A percentile compares a stretch with the other conserved stretches of the same genome.
These are phyloP conservation scores for Pyxicephalus adspersus DNA, from an alignment of 2,113 vertebrate genomes.

Conservation along the genomic window DNA sequence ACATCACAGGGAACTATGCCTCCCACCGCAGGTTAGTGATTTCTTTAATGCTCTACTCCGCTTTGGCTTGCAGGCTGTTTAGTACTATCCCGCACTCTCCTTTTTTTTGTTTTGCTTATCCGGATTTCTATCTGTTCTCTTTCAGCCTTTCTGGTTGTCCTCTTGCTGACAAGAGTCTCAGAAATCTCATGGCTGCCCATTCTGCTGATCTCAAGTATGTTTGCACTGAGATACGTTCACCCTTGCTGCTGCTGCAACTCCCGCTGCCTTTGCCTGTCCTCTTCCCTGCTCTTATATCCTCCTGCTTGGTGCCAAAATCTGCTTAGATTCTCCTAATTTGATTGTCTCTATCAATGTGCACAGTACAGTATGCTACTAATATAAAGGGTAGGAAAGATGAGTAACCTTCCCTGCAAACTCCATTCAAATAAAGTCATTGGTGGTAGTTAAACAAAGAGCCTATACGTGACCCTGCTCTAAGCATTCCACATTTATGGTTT, in stretches of 20 bases:
- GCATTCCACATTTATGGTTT: too few species aligned
- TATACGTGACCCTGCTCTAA: too few species aligned
- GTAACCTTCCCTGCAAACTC: too few species aligned
- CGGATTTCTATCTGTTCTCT: constrained; percentile 81
- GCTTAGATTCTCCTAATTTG: constrained; percentile 28
- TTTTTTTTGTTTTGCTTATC: constrained; percentile 68
- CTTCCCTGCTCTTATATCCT: background rate
- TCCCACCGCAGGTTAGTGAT: constrained; percentile 94
- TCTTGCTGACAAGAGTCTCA: constrained; percentile 99
- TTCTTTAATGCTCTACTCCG: background rate
- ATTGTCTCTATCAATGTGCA: too few species aligned
- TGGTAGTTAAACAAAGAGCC: too few species aligned
- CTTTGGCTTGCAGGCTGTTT: constrained; percentile 65
- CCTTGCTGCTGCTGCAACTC: constrained; percentile 49
- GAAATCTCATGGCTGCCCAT: constrained; percentile 99
- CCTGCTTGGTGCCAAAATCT: constrained; percentile 47
- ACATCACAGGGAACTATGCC: constrained; percentile 98
- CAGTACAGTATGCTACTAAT: too few species aligned
- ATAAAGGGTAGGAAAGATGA: too few species aligned
- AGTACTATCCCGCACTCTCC: constrained; percentile 65
- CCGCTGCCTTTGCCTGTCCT: background rate
- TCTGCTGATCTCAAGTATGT: constrained; percentile 99
- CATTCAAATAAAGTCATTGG: too few species aligned
- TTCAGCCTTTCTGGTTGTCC: constrained; percentile 99
- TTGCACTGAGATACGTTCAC: constrained; percentile 75